A percentile compares a stretch with the other conserved stretches of the same genome.
These are phyloP conservation scores for Lymantria dispar DNA, from an alignment of 2,888 invertebrate species.

Conservation along the genomic window DNA sequence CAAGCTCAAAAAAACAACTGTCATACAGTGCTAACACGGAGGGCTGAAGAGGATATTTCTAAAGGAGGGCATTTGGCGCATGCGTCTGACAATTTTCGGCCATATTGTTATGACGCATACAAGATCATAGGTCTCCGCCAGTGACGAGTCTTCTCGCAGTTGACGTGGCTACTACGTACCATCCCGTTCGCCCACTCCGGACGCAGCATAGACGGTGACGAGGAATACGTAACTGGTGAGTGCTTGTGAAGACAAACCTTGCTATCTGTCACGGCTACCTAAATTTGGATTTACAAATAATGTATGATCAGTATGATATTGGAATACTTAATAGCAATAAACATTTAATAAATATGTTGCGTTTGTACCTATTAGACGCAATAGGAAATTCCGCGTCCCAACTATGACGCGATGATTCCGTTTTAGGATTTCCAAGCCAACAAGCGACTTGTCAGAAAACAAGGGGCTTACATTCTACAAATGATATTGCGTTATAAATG, in stretches of 20 bases:
- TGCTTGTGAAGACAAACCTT: slow-evolving; percentile 84
- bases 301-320: slow-evolving; percentile 57
- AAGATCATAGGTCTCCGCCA: slow-evolving; percentile 88
- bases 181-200: slow-evolving; percentile 96
- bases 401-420: slow-evolving; percentile 71
- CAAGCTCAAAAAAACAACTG: slow-evolving; percentile 3
- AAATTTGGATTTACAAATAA: slow-evolving; percentile 70
- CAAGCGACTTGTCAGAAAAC: slow-evolving; percentile 50
- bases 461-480: slow-evolving; percentile 38
- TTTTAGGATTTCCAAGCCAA: slow-evolving; percentile 66
- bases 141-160: slow-evolving; percentile 93
- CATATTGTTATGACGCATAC: slow-evolving; percentile 90
- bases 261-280: slow-evolving; percentile 78
- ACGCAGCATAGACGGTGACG: slow-evolving; percentile 96
- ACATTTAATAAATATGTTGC: slow-evolving; percentile 56
- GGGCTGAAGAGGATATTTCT: not conserved
- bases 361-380: slow-evolving; percentile 60
- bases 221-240: slow-evolving; percentile 97
- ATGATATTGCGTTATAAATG: slow-evolving; percentile 44
- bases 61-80: slow-evolving; percentile 49
- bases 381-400: slow-evolving; percentile 67
- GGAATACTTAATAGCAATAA: slow-evolving; percentile 45
- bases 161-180: slow-evolving; percentile 97
- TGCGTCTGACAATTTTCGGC: slow-evolving; percentile 82
- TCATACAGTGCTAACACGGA: not conserved